These are phyloP conservation scores for Monoplex corrugatus DNA, from an alignment of 2,888 invertebrate genomes.

Conservation along the genomic window DNA sequence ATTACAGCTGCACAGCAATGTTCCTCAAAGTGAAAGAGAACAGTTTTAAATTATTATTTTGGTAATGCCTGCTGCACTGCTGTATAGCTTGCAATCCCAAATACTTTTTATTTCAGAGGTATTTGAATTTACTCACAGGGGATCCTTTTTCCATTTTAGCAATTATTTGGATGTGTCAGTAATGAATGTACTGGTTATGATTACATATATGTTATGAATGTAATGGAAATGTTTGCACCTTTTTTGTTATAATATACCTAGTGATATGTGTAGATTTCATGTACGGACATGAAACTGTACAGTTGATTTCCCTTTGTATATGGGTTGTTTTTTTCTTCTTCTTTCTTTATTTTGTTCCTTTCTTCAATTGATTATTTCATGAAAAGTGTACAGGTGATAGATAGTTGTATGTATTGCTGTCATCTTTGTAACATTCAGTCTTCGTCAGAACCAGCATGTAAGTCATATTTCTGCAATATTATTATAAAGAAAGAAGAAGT, in stretches of 20 bases:
- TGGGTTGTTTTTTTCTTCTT: not conserved
- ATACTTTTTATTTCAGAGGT: not conserved
- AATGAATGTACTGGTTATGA: not conserved
- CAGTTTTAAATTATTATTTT: not conserved
- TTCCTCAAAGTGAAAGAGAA: not conserved
- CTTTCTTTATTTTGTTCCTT: not conserved
- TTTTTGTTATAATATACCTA: not conserved
- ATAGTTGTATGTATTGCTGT: not conserved
- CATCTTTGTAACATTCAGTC: constrained; percentile 31
- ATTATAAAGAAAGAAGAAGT: no score
- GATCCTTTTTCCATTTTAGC: not conserved
- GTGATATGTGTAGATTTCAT: not conserved
- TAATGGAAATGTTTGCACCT: not conserved
- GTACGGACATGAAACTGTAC: not conserved
- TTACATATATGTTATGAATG: not conserved
- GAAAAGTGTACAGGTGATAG: not conserved
- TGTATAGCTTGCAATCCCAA: not conserved
- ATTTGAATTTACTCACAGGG: not conserved
- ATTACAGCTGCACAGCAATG: not conserved
- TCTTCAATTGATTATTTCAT: not conserved
- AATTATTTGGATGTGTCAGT: not conserved
- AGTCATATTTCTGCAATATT: no score
- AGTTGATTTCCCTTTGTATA: not conserved
- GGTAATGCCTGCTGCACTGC: not conserved
- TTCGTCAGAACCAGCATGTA: no score